Percentiles rank a stretch among this genome's conserved stretches.
phyloP scores from a whole-genome alignment of 1,140 invertebrate species.

The Vollenhovia emeryi region DNA sequence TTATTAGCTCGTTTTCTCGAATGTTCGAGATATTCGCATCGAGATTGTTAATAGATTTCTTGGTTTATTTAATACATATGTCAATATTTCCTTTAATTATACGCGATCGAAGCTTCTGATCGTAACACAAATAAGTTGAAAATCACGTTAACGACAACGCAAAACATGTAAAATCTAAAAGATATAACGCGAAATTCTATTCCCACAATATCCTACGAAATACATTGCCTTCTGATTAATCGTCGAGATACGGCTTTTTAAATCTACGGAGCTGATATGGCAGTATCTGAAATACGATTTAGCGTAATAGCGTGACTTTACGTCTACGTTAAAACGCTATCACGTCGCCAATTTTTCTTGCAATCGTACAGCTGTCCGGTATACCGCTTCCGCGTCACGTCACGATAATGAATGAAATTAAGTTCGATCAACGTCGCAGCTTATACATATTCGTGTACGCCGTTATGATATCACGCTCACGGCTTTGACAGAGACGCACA shows the following conservation, averaged over 20 bases:
- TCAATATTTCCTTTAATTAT: no score
- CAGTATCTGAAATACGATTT: conserved; percentile 5
- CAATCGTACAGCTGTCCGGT: conserved; percentile 14
- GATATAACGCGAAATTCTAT: no score
- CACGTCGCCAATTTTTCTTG: conserved; percentile 14
- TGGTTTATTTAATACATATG: no score
- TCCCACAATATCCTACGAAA: background rate
- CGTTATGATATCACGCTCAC: conserved; percentile 67
- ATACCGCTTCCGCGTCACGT: conserved; percentile 31
- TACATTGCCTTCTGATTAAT: conserved; percentile 5
- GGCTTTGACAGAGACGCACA: conserved; percentile 40
- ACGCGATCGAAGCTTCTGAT: no score
- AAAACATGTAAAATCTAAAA: no score
- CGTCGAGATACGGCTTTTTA: background rate
- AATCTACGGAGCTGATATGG: background rate
- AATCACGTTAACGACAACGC: no score
- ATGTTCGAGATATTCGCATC: no score
- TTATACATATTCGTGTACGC: conserved; percentile 69
- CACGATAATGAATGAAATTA: conserved; percentile 46
- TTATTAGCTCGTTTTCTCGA: no score
- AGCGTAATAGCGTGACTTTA: conserved; percentile 8
- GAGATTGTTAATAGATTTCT: no score
- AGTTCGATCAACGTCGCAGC: conserved; percentile 62
- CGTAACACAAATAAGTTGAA: no score
- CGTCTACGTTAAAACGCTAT: conserved; percentile 3